Conservation (phyloP, 2,113 vertebrate species). For the Odocoileus virginianus region DNA sequence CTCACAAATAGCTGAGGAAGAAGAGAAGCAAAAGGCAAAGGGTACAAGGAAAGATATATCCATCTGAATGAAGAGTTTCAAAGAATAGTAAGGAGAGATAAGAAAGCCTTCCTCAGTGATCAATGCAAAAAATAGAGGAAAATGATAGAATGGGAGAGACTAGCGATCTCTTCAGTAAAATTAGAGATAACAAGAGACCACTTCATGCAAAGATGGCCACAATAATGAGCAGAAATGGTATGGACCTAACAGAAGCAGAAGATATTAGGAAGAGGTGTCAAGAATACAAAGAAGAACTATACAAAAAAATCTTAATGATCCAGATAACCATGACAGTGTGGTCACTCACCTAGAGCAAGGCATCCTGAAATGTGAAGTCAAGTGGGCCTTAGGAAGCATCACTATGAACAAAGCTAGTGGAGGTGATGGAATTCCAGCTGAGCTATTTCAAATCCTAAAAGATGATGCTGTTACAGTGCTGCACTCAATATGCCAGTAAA, state of each 20-base stretch:
- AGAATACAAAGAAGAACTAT: not conserved
- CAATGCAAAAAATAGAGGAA: not conserved
- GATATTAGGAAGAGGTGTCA: not conserved
- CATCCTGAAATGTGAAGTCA: not conserved
- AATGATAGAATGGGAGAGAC: not conserved
- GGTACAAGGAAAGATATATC: not conserved
- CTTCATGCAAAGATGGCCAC: not conserved
- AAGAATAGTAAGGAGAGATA: not conserved
- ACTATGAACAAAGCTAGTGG: not conserved
- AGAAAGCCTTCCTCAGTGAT: not conserved
- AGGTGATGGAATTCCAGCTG: not conserved
- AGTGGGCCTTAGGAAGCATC: not conserved
- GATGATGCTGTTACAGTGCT: not conserved
- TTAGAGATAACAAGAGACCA: not conserved
- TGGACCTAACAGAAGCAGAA: not conserved
- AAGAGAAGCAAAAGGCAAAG: not conserved
- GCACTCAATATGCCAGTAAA: not conserved
- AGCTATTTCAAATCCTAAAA: not conserved
- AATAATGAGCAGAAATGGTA: not conserved
- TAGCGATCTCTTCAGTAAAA: not conserved
- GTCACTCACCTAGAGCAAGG: not conserved
- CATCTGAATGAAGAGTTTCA: not conserved
- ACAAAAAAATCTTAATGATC: not conserved
- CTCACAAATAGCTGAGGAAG: not conserved
- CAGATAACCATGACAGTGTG: not conserved